Base-by-base conservation (phyloP, 2,888 invertebrate species). In the Nomada goodeniana region DNA sequence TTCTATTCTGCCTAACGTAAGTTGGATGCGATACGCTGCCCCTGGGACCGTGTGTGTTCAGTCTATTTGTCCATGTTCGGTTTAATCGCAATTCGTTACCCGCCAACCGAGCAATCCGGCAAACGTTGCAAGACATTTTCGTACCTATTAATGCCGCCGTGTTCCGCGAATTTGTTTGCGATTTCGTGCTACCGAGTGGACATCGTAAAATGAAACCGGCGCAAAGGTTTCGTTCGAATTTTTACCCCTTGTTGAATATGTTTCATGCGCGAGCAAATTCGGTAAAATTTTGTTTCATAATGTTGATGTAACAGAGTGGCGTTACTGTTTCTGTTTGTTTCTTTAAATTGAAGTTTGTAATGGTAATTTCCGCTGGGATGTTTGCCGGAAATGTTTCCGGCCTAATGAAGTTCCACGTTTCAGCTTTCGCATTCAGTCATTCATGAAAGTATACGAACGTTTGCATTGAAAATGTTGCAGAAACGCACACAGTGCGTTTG, bases 11-110 rank as follows among this genome's bases (percentile, higher is more conserved):
- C 26, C 50, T 52, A 57, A 80, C 63, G 72, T 80, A 72, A 68
- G 68, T 68, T 50, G 77, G 68, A 72, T 72, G 67, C 77, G 77
- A 77, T 63, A 68, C 72, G 63, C 59, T 20, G 23, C 53, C 61
- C 50, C 29, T 50, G 76, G 71, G 26, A 67, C 18, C 23, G 60
- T 60, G 42, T 50, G 71, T 55, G 67, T 76, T 76, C 71, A 76
- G 76, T 72, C 77, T 77, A 72, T 80, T 67, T 77, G 65, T 72
- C 71, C 72, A 5, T 60, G 76, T 67, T 71, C 65, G 70, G 47
- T 76, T 80, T 71, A 77, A 80, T 80, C 65, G 65, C 80, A 61
- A 74, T 60, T 67, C 80, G 60, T 70, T 60, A 50, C 23, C 23
- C 53, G 36, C 47, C 59, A 42, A 55, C 50, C 20, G 65, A 18